Conservation (phyloP, 2,113 vertebrate species). For the Callopanchax toddi region DNA sequence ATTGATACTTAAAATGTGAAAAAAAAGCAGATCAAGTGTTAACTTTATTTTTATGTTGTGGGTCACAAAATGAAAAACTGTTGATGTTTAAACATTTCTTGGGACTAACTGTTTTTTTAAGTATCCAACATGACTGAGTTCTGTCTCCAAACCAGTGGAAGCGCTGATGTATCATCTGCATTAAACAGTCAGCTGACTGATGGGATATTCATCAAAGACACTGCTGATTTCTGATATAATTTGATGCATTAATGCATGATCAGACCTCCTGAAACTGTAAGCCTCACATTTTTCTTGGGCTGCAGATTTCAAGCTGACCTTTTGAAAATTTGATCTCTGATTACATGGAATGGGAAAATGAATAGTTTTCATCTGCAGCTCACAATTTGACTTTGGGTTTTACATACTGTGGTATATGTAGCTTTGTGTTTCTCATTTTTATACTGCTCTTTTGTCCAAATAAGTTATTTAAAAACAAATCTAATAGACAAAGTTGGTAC, state of each 20-base stretch:
- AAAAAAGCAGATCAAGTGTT: constrained; percentile 21
- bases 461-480: constrained; percentile 41
- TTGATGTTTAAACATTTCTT: constrained; percentile 38
- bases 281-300: constrained; percentile 48
- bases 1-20: constrained; percentile 2
- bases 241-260: constrained; percentile 45
- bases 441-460: constrained; percentile 37
- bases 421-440: constrained; percentile 23
- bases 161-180: constrained; percentile 64
- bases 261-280: constrained; percentile 48
- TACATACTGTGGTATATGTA: constrained; percentile 22
- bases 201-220: constrained; percentile 66
- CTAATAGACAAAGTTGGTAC: constrained; percentile 14
- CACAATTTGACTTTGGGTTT: constrained; percentile 25
- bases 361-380: constrained; percentile 26
- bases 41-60: constrained; percentile 32
- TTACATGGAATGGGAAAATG: constrained; percentile 54
- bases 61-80: constrained; percentile 36
- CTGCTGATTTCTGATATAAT: constrained; percentile 40
- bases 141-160: too few species aligned
- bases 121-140: too few species aligned
- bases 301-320: constrained; percentile 67
- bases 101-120: too few species aligned
- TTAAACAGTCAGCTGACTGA: constrained; percentile 50
- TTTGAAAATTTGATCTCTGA: constrained; percentile 68